phyloP scores from a whole-genome alignment of 2,113 vertebrate genomes.

The Labeo rohita region DNA sequence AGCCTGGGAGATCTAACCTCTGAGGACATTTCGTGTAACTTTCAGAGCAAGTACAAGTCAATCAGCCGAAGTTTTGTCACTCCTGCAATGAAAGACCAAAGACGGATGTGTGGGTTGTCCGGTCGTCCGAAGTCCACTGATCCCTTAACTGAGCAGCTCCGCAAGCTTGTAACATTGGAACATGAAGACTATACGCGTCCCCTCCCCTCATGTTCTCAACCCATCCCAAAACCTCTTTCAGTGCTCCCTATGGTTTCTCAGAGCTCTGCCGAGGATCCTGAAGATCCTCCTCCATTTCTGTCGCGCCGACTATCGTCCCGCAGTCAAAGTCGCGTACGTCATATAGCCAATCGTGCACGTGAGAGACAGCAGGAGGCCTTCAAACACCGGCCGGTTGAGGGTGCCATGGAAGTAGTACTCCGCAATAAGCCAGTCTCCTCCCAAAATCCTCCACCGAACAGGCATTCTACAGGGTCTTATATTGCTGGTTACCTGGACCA shows the following conservation, averaged over 20 bases:
- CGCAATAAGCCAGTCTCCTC: conserved; percentile 76
- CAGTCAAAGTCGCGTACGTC: conserved; percentile 94
- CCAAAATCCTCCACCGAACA: conserved; percentile 73
- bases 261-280: conserved; percentile 63
- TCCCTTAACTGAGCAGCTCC: conserved; percentile 88
- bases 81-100: conserved; percentile 77
- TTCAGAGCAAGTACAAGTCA: conserved; percentile 95
- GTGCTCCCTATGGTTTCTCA: conserved; percentile 40
- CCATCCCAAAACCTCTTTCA: conserved; percentile 24
- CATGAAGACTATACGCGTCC: conserved; percentile 74
- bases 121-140: conserved; percentile 76
- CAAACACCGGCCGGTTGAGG: conserved; percentile 69
- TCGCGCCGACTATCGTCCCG: conserved; percentile 90
- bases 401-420: conserved; percentile 77
- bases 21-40: conserved; percentile 95
- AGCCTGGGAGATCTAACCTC: conserved; percentile 95
- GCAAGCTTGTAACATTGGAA: conserved; percentile 87
- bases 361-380: conserved; percentile 90
- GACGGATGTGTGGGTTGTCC: conserved; percentile 54
- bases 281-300: conserved; percentile 79
- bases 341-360: conserved; percentile 92
- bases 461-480: conserved; percentile 95
- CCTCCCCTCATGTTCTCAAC: not conserved
- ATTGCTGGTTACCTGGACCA: conserved; percentile 86
- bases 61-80: conserved; percentile 92